These are phyloP conservation scores for Saturnia japonica DNA, from an alignment of 2,888 invertebrate species.

Conservation along the genomic window DNA sequence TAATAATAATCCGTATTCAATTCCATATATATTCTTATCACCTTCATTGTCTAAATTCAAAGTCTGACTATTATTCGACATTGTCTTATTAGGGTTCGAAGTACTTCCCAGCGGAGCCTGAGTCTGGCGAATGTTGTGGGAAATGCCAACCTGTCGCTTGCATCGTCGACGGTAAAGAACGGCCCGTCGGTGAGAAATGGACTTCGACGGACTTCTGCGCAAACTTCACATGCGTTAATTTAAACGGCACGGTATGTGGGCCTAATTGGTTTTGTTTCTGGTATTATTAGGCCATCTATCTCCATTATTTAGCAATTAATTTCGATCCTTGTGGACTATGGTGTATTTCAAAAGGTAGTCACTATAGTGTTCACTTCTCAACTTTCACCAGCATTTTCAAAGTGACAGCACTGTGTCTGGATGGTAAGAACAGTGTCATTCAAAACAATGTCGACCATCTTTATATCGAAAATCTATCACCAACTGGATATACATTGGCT, in stretches of 20 bases:
- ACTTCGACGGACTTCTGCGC: constrained; percentile 81
- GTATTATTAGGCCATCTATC: neutral
- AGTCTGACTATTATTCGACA: neutral
- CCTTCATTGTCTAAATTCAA: no score
- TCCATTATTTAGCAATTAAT: neutral
- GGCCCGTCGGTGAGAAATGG: constrained; percentile 78
- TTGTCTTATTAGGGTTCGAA: constrained; percentile 16
- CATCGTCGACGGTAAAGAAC: constrained; percentile 67
- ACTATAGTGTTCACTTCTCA: no score
- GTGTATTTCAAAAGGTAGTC: no score
- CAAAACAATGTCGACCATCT: no score
- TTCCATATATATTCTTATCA: no score
- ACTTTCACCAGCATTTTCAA: no score
- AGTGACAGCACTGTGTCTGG: no score
- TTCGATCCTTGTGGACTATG: no score
- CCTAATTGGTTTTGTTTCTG: neutral
- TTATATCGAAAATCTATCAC: no score
- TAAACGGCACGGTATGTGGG: constrained; percentile 19
- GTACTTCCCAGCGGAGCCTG: constrained; percentile 15
- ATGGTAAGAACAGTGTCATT: no score
- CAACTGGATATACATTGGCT: no score
- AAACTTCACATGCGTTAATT: constrained; percentile 77
- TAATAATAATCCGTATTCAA: no score
- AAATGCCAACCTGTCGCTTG: constrained; percentile 79
- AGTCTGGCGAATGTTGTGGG: constrained; percentile 18